These are phyloP conservation scores for Drosophila anceps DNA, from an alignment of 2,888 invertebrate species.

Conservation along the genomic window DNA sequence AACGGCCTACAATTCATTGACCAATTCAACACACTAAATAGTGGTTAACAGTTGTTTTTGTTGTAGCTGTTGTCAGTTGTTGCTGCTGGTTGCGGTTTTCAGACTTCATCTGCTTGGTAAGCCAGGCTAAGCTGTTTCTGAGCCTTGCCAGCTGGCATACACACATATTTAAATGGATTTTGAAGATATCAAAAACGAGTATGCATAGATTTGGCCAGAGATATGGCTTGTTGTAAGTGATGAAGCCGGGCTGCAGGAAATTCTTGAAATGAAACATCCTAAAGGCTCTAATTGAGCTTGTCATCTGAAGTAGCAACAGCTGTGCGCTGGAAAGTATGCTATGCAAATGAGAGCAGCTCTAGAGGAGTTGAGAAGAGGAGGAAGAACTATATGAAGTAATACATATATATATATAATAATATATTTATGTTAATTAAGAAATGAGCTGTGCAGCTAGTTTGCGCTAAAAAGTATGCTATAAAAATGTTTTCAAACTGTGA, in stretches of 20 bases:
- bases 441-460: neutral
- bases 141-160: neutral
- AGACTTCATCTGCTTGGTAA: neutral
- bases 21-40: slow-evolving; percentile 46
- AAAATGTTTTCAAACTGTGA: too few species aligned
- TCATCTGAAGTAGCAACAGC: neutral
- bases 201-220: neutral
- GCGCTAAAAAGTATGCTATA: neutral
- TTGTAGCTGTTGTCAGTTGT: slow-evolving; percentile 37
- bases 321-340: slow-evolving; percentile 17
- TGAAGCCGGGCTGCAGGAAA: neutral
- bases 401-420: neutral
- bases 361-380: neutral
- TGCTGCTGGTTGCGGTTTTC: slow-evolving; percentile 11
- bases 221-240: neutral
- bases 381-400: too few species aligned
- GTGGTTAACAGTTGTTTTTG: slow-evolving; percentile 53
- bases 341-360: neutral
- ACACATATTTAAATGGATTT: slow-evolving; percentile 7
- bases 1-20: slow-evolving; percentile 50
- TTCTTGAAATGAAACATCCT: neutral
- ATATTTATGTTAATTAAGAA: neutral
- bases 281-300: neutral
- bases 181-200: slow-evolving; percentile 6
- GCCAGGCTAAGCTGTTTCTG: slow-evolving; percentile 6